phyloP scores from a whole-genome alignment of 1,140 invertebrate genomes.

The Tachypleus tridentatus region DNA sequence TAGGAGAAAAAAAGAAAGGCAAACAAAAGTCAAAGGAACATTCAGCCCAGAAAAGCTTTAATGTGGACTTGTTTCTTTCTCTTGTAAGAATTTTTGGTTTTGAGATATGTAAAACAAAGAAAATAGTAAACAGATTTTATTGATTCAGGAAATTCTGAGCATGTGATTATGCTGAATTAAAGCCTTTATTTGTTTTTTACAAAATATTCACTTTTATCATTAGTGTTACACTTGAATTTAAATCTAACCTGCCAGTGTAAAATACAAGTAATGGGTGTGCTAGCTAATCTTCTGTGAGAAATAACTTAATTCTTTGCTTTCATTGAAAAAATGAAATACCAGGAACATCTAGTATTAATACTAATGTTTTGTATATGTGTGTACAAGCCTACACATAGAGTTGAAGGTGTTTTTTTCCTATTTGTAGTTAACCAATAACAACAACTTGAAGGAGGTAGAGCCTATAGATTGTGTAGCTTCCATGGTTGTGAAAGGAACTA shows the following conservation, averaged over 20 bases:
- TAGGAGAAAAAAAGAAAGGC: constrained; percentile 42
- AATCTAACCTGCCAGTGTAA: too few species aligned
- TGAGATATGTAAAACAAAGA: background rate
- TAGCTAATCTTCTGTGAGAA: too few species aligned
- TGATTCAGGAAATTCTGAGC: constrained; percentile 12
- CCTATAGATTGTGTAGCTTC: constrained; percentile 32
- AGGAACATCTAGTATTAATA: too few species aligned
- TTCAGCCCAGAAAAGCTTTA: constrained; percentile 24
- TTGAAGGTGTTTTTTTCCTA: background rate
- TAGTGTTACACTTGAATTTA: too few species aligned
- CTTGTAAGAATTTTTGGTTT: constrained; percentile 43
- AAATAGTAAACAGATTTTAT: background rate
- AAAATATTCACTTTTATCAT: too few species aligned
- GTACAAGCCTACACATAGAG: background rate
- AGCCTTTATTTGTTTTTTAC: background rate
- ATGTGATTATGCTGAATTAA: constrained; percentile 1
- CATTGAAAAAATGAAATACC: too few species aligned
- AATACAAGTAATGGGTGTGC: too few species aligned
- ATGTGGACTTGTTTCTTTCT: constrained; percentile 47
- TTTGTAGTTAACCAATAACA: constrained; percentile 9
- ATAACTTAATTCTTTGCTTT: too few species aligned
- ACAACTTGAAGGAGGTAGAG: constrained; percentile 18
- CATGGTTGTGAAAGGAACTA: constrained; percentile 47
- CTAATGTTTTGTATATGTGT: background rate
- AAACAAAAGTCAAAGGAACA: constrained; percentile 26